Conservation (phyloP, 2,888 invertebrate genomes). For the Crepidodera aurea region DNA sequence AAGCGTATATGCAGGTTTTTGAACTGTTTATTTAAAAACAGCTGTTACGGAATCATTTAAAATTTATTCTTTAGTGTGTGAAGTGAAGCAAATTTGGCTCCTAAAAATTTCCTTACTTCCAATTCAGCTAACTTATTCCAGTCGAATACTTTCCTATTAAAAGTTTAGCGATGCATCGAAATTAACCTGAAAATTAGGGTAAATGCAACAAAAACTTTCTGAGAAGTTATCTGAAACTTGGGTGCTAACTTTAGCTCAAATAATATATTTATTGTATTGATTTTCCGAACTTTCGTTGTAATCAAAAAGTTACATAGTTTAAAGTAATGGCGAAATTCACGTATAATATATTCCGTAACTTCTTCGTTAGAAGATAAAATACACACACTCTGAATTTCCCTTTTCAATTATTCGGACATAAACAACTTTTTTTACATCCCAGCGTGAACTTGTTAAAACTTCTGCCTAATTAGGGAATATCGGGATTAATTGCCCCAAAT, state of each 20-base stretch:
- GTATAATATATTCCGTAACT: neutral
- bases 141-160: slow-evolving; percentile 1
- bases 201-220: slow-evolving; percentile 10
- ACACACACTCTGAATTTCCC: too few relatives aligned
- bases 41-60: too few relatives aligned
- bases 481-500: too few relatives aligned
- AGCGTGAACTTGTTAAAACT: too few relatives aligned
- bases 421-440: too few relatives aligned
- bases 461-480: too few relatives aligned
- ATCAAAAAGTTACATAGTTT: neutral
- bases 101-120: neutral
- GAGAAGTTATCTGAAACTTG: neutral
- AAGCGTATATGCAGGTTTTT: too few relatives aligned
- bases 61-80: too few relatives aligned
- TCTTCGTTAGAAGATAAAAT: too few relatives aligned
- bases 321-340: neutral
- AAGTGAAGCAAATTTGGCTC: neutral
- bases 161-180: slow-evolving; percentile 12
- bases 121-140: slow-evolving; percentile 6
- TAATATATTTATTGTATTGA: slow-evolving; percentile 2
- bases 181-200: neutral
- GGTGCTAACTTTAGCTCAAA: neutral
- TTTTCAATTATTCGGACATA: too few relatives aligned
- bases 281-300: neutral
- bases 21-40: too few relatives aligned